Conservation (phyloP, 2,113 vertebrate genomes). For the Urocitellus parryii region DNA sequence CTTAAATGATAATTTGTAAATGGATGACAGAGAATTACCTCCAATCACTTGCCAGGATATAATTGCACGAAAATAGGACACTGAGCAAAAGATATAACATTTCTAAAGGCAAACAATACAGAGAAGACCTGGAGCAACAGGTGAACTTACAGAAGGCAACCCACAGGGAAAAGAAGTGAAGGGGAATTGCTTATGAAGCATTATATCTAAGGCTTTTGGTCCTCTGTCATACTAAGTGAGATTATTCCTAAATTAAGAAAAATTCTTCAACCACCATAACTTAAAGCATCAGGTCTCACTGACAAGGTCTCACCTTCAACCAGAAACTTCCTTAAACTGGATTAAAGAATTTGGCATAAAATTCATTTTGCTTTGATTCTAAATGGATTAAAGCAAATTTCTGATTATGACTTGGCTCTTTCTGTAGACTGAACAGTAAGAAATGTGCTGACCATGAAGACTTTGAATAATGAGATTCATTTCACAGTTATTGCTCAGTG, state of each 20-base stretch:
- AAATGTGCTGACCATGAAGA: constrained; percentile 9
- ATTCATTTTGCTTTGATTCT: constrained; percentile 26
- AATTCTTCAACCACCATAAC: neutral
- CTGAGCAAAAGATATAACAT: neutral
- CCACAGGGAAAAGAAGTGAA: neutral
- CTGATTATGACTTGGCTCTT: neutral
- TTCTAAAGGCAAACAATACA: neutral
- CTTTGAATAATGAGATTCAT: constrained; percentile 11
- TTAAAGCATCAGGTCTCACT: neutral
- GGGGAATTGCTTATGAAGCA: neutral
- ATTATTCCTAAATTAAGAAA: neutral
- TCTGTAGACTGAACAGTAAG: neutral
- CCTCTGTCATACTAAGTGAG: neutral
- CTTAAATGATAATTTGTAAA: neutral
- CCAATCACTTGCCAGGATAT: neutral
- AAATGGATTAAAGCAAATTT: constrained; percentile 3
- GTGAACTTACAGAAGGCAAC: neutral
- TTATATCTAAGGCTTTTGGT: neutral
- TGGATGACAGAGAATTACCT: neutral
- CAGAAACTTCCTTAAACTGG: neutral
- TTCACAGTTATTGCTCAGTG: neutral
- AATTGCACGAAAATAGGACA: neutral
- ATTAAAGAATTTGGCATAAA: neutral
- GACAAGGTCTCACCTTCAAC: neutral
- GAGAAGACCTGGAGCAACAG: neutral